Percentiles rank a stretch among this genome's conserved stretches.
Evolutionary conservation across 2,888 invertebrate genomes (phyloP).

Genomic region (Synergus japonicus): DNA sequence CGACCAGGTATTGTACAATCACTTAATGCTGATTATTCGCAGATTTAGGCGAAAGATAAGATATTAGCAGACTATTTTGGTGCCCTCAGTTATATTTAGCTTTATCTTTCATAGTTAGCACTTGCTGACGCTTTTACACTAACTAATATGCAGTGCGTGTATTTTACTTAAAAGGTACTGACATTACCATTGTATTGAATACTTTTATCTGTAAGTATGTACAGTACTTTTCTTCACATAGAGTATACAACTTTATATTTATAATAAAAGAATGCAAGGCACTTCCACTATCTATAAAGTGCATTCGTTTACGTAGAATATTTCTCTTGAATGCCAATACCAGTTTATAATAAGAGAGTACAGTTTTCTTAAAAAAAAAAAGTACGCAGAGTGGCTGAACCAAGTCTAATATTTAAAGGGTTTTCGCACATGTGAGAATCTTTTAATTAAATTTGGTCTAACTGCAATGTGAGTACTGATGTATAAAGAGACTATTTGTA

Average conservation of each 20-base stretch:
- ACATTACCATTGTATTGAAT: conserved; percentile 18
- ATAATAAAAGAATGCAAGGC: conserved; percentile 25
- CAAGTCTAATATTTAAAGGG: too few species aligned
- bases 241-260: background rate
- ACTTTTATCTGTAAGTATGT: conserved; percentile 29
- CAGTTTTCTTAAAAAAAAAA: background rate
- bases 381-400: too few species aligned
- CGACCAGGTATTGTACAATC: conserved; percentile 71
- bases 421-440: background rate
- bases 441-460: background rate
- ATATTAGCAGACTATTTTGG: conserved; percentile 73
- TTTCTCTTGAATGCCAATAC: conserved; percentile 24
- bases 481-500: background rate
- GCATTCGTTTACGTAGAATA: background rate
- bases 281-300: conserved; percentile 7
- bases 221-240: conserved; percentile 25
- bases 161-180: conserved; percentile 72
- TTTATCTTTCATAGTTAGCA: conserved; percentile 78
- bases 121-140: conserved; percentile 77
- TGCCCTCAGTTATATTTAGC: conserved; percentile 78
- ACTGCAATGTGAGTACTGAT: too few species aligned
- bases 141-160: conserved; percentile 71
- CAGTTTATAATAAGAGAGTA: background rate
- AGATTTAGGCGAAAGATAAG: conserved; percentile 69
- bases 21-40: conserved; percentile 45